phyloP scores from a whole-genome alignment of 2,888 invertebrate genomes.

The Pristionchus arcanus region DNA sequence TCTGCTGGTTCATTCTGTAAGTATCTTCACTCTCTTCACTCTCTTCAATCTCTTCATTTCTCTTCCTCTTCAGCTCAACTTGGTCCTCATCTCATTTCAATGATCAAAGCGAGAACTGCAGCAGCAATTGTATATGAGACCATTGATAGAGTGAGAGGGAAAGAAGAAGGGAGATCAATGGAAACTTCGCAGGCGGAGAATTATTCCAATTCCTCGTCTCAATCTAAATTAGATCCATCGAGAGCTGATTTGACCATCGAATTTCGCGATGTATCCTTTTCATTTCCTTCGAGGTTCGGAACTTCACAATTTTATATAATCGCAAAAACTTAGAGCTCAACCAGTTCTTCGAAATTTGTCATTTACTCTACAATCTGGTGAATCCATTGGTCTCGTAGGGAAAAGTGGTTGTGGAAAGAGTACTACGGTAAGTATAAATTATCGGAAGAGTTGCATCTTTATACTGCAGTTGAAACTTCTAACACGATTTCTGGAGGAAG shows the following conservation, averaged over 20 bases:
- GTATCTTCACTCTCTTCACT: not conserved
- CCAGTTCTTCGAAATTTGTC: constrained; percentile 15
- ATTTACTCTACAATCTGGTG: not conserved
- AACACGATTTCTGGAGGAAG: not conserved
- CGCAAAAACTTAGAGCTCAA: not conserved
- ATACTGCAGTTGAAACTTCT: constrained; percentile 9
- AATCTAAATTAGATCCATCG: not conserved
- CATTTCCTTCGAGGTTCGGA: not conserved
- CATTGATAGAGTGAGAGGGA: constrained; percentile 31
- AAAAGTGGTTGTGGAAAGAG: constrained; percentile 54
- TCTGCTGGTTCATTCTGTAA: not conserved
- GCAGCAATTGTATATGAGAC: constrained; percentile 12
- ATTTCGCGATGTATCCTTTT: not conserved
- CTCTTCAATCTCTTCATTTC: not conserved
- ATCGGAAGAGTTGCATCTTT: not conserved
- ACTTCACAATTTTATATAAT: too few species aligned
- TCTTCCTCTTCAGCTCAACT: constrained; percentile 2
- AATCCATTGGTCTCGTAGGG: constrained; percentile 13
- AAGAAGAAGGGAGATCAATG: not conserved
- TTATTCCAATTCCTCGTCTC: not conserved
- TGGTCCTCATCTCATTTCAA: constrained; percentile 13
- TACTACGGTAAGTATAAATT: not conserved
- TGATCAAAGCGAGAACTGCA: constrained; percentile 11
- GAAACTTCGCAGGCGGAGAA: not conserved
- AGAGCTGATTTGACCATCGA: not conserved